Base-by-base conservation (phyloP, 2,113 vertebrate species). In the Myiozetetes cayanensis region DNA sequence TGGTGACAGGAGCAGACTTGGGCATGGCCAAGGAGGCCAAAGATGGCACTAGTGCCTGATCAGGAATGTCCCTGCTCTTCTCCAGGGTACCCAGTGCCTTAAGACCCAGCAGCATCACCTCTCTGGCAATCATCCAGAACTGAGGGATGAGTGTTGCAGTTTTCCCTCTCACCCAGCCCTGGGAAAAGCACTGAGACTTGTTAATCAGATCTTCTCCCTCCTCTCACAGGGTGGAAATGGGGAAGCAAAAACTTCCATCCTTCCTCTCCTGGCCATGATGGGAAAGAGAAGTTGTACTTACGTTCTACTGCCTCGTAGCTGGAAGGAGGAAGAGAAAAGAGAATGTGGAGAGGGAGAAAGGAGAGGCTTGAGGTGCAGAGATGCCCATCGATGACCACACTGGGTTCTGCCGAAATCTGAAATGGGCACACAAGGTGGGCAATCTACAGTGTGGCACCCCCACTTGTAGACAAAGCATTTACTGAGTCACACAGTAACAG, bases 401-500 rank as follows among this genome's bases (percentile, higher is more conserved):
- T 46, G 68, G 37, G 24, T 18, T 59, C 56, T 5, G 5, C 39
- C 7, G 4, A 43, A 74, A n/a, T 33, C 33, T 67, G 52, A 35
- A 66, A 33, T 5, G 33, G 30, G 47, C 61, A 47, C 14, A 9
- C 8, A 10, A 53, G 44, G 15, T 43, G 66, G 47, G 58, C 24
- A 52, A 16, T 5, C 22, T 44, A 47, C 1, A 4, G 28, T 23
- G 25, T 56, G 71, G 14, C 31, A 70, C 22, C 52, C 9, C 5
- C 1, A 0, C 39, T 24, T 22, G 16, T 0, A 55, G 41, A 63
- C 35, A 55, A 53, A 84, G 33, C 0, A 2, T 49, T 22, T 70
- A 14, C 68, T 55, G 47, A 27, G 35, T 59, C 4, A 4, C 16
- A 47, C 6, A 15, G 70, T 68, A 56, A 61, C 84, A 82, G 37